Base-by-base conservation (phyloP, 2,888 invertebrate genomes). In the Drosophila picticornis region DNA sequence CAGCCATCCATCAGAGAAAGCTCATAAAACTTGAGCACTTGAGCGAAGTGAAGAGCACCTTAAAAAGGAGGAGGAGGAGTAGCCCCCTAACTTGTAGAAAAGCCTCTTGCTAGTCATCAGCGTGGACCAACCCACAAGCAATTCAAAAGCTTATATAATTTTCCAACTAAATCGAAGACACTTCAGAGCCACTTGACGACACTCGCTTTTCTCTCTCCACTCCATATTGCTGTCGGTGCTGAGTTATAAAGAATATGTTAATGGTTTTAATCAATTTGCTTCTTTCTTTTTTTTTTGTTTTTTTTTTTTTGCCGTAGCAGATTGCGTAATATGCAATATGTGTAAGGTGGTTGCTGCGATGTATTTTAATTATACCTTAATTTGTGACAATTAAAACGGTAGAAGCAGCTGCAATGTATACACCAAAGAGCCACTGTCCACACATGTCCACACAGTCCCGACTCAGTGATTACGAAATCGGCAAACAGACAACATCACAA, bases 161-260 rank as follows among this genome's bases (percentile, higher is more conserved):
- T 74, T 29, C 51, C 64, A 61, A 58, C 51, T 36, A 34, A 62
- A 51, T 70, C 46, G 38, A 13, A n/a, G 27, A 27, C 38, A 56
- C 27, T 27, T 56, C 16, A 46, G 27, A 60, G 48, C 31, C 60
- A 51, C 61, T 77, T 64, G 72, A 68, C 61, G 43, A 60, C 70
- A 77, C 74, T 75, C 62, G 32, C 22, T 2, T 4, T 25, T n/a
- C n/a, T 40, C 32, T 6, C 22, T n/a, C 19, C 36, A 16, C 43
- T 38, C 56, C 29, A 4, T 16, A 29, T 22, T 48, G 22, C 29
- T 43, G 36, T 13, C 56, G 59, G 83, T 80, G 83, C 77, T 84
- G 86, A 86, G 88, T 87, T 84, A 84, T 87, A 80, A 83, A 84
- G 82, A 87, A 88, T 84, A 84, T 88, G 87, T 86, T 87, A 87